A percentile compares a stretch with the other conserved stretches of the same genome.
Evolutionary conservation across 1,140 invertebrate species (phyloP).

Genomic region (Drosophila paulistorum): DNA sequence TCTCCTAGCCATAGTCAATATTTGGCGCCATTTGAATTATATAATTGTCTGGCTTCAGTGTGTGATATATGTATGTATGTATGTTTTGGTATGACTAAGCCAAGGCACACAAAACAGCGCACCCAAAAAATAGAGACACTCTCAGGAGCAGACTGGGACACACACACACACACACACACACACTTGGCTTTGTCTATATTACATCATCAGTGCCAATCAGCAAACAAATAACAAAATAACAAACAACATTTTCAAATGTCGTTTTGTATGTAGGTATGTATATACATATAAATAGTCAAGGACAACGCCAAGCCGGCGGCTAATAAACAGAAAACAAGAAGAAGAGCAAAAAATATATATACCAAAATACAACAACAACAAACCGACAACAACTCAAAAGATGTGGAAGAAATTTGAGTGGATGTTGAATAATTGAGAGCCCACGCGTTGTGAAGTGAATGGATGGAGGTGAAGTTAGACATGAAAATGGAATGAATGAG

Average conservation of each 20-base stretch:
- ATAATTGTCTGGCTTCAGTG: constrained; percentile 41
- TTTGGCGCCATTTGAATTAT: constrained; percentile 47
- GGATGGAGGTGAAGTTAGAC: neutral
- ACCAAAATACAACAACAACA: neutral
- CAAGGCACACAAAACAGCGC: constrained; percentile 8
- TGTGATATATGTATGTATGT: constrained; percentile 1
- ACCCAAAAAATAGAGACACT: neutral
- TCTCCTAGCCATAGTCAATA: constrained; percentile 36
- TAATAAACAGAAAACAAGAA: constrained; percentile 4
- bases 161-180: constrained; percentile 2
- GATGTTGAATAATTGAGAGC: constrained; percentile 45
- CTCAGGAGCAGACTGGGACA: neutral
- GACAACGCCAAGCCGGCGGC: constrained; percentile 51
- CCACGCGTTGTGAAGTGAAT: neutral
- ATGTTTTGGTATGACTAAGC: constrained; percentile 42
- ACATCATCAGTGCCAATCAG: constrained; percentile 42
- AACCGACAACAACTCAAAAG: constrained; percentile 1
- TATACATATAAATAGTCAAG: constrained; percentile 32
- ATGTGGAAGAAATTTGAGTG: constrained; percentile 9
- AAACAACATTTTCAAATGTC: constrained; percentile 42
- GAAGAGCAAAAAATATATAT: neutral
- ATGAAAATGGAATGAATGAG: neutral
- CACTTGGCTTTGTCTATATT: constrained; percentile 36
- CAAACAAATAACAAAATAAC: constrained; percentile 35
- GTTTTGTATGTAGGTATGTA: constrained; percentile 1